Conservation (phyloP, 2,797 vertebrate genomes). For the Corythornis leucogaster region DNA sequence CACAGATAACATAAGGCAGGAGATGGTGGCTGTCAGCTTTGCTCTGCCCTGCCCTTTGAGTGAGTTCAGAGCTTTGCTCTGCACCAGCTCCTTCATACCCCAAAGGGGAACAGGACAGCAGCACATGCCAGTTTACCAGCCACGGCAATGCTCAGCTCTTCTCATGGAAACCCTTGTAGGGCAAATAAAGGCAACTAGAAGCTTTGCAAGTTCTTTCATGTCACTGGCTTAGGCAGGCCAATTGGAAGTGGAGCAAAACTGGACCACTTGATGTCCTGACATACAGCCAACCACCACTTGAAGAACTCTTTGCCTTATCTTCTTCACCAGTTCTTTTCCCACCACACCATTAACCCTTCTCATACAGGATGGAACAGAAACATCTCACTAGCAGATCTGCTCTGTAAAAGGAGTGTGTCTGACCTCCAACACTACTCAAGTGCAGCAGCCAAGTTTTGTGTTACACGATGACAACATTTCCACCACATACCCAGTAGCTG, state of each 20-base stretch:
- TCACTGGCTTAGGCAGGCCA: background rate
- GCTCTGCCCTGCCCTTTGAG: background rate
- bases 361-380: background rate
- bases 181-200: background rate
- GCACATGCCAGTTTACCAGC: background rate
- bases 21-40: background rate
- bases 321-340: background rate
- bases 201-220: background rate
- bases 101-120: background rate
- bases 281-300: background rate
- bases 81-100: background rate
- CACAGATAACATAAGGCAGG: rapidly evolving
- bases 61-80: background rate
- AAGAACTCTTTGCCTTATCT: background rate
- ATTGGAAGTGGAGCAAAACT: background rate
- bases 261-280: background rate
- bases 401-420: background rate
- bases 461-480: background rate
- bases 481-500: background rate
- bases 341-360: background rate
- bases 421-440: background rate
- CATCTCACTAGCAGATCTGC: background rate
- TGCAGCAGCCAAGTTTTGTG: background rate
- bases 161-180: background rate
- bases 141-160: background rate